Conservation (phyloP, 2,888 invertebrate species). For the Podotricha telesiphe region DNA sequence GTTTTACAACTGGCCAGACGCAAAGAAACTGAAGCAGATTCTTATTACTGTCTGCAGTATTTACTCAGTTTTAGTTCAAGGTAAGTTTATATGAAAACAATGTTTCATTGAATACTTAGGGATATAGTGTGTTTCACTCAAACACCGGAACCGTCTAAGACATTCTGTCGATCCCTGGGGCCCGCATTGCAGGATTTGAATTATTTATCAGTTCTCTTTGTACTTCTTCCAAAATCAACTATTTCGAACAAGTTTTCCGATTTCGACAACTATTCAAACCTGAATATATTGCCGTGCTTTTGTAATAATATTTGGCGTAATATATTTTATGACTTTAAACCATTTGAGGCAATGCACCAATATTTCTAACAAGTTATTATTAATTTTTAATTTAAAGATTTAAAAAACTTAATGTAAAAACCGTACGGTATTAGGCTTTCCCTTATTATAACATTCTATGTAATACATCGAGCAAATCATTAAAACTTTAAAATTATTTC, state of each 20-base stretch:
- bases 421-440: too few species aligned
- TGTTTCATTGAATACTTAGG: constrained; percentile 20
- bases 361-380: too few species aligned
- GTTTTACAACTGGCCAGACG: background rate
- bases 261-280: constrained; percentile 42
- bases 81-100: constrained; percentile 14
- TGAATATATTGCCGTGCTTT: constrained; percentile 25
- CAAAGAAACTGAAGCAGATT: constrained; percentile 20
- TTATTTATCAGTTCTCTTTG: constrained; percentile 77
- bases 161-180: constrained; percentile 68
- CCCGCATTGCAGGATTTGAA: constrained; percentile 78
- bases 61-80: background rate
- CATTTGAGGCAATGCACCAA: too few species aligned
- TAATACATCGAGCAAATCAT: too few species aligned
- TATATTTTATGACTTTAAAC: background rate
- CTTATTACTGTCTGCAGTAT: constrained; percentile 7
- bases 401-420: too few species aligned
- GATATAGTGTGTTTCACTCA: constrained; percentile 23
- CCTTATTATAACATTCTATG: too few species aligned
- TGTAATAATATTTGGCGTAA: constrained; percentile 12
- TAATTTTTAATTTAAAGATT: too few species aligned
- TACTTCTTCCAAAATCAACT: constrained; percentile 61
- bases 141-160: constrained; percentile 48
- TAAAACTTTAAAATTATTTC: too few species aligned
- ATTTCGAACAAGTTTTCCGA: constrained; percentile 44